These are phyloP conservation scores for Molossus alvarezi DNA, from an alignment of 2,797 vertebrate species.

Conservation along the genomic window DNA sequence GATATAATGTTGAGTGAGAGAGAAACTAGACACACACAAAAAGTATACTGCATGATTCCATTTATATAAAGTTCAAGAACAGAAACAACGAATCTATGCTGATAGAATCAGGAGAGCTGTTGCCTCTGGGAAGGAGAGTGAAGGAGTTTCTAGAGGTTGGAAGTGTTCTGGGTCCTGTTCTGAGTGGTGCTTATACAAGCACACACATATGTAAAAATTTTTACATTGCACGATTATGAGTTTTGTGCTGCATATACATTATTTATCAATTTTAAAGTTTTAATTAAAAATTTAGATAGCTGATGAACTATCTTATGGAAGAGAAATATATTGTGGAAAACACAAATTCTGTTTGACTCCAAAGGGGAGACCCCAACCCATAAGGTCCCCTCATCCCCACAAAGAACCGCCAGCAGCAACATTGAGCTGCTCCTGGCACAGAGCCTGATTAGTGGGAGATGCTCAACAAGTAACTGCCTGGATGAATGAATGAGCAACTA, in stretches of 20 bases:
- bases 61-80: slow-evolving; percentile 31
- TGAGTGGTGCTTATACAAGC: neutral
- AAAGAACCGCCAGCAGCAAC: neutral
- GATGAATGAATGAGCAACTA: neutral
- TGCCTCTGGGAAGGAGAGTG: neutral
- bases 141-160: neutral
- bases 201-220: neutral
- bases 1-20: neutral
- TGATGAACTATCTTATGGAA: neutral
- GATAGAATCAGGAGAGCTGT: neutral
- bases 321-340: neutral
- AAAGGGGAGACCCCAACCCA: neutral
- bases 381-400: neutral
- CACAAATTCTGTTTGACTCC: neutral
- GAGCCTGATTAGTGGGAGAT: neutral
- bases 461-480: neutral
- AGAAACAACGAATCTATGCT: neutral
- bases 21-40: neutral
- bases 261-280: neutral
- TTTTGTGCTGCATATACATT: neutral
- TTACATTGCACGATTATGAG: neutral
- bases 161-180: neutral
- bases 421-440: neutral
- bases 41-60: neutral
- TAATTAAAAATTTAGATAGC: neutral